Percentiles rank a stretch among this genome's conserved stretches.
Conservation (phyloP, 2,888 invertebrate genomes). For the Anticlea derivata region DNA sequence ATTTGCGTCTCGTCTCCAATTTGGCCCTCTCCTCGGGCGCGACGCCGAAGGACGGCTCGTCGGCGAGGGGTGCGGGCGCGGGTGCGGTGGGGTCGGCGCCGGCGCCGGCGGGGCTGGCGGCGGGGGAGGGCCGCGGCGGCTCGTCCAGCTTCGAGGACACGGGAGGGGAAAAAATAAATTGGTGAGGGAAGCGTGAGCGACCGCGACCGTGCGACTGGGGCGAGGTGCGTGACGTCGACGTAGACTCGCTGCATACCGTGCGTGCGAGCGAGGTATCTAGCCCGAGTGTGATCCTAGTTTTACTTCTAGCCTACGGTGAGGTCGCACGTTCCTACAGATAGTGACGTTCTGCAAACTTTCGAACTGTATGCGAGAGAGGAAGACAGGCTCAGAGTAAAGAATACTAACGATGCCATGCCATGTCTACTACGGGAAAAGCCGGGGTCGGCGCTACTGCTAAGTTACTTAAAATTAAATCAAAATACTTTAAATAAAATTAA, state of each 20-base stretch:
- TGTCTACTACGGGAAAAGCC: slow-evolving; percentile 64
- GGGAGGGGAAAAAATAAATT: slow-evolving; percentile 64
- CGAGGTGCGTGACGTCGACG: slow-evolving; percentile 34
- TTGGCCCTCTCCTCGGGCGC: slow-evolving; percentile 56
- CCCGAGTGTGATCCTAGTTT: slow-evolving; percentile 32
- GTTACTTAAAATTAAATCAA: slow-evolving; percentile 28
- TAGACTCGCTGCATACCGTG: slow-evolving; percentile 29
- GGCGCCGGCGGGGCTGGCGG: slow-evolving; percentile 40
- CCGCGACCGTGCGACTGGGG: slow-evolving; percentile 22
- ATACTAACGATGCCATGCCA: slow-evolving; percentile 73
- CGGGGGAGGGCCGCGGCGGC: slow-evolving; percentile 38
- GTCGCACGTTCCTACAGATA: slow-evolving; percentile 19
- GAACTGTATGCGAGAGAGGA: slow-evolving; percentile 40
- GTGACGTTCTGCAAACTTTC: slow-evolving; percentile 38
- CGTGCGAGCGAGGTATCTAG: slow-evolving; percentile 24
- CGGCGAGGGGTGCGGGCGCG: slow-evolving; percentile 37
- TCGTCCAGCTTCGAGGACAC: slow-evolving; percentile 68
- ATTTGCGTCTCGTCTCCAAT: slow-evolving; percentile 84
- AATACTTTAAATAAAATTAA: slow-evolving; percentile 22
- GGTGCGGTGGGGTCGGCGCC: slow-evolving; percentile 40
- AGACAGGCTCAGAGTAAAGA: slow-evolving; percentile 62
- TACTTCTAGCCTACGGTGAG: slow-evolving; percentile 39
- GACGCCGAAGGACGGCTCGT: slow-evolving; percentile 34
- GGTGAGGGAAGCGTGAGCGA: slow-evolving; percentile 45
- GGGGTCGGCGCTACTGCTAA: slow-evolving; percentile 63